Evolutionary conservation across 2,797 vertebrate genomes (phyloP), one percentile per base, ranked within the genome.

Genomic region (Podarcis lilfordi): DNA sequence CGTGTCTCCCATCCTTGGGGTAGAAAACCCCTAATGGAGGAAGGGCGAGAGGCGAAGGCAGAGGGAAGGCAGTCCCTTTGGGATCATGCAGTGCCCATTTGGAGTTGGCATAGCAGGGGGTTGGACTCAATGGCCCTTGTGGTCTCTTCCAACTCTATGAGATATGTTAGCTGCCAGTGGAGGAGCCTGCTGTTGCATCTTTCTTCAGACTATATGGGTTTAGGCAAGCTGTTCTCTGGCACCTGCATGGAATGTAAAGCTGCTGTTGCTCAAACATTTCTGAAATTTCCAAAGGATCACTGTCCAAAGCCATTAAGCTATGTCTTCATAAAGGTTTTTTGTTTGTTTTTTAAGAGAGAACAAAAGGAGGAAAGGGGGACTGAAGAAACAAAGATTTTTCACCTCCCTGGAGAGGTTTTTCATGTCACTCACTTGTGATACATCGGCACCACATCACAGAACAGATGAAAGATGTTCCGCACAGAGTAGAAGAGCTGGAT

Each of bases 391-490:
- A 35, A 32, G 5, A 23, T 35, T 50, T 50, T 32, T n/a, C 8
- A 2, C 11, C 69, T 15, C 69, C 3, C 11, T 0, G 8, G 3
- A 1, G 2, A 37, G 19, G 37, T 8, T 45, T 27, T 5, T 32
- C 59, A n/a, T 66, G 1, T 19, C 27, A 93, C 97, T 98, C 95
- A 99, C 99, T 98, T 99, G 96, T 99, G 99, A 95, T 99, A 99
- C 0, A 97, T 99, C 13, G 99, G 99, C n/a, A 99, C 99, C 0
- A 99, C 98, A 66, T 99, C 98, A 11, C 97, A 98, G 97, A 99
- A 99, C 50, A 99, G 97, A 94, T 99, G 98, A 95, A 99, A 99
- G 91, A 99, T 98, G 93, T 99, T 99, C 93, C 98, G 96, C 78
- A 99, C 98, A 0, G 98, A 98, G 95, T 98, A 98, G 94, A 99